Evolutionary conservation across 2,797 vertebrate species (phyloP).

Genomic region (Acanthurus lineatus): DNA sequence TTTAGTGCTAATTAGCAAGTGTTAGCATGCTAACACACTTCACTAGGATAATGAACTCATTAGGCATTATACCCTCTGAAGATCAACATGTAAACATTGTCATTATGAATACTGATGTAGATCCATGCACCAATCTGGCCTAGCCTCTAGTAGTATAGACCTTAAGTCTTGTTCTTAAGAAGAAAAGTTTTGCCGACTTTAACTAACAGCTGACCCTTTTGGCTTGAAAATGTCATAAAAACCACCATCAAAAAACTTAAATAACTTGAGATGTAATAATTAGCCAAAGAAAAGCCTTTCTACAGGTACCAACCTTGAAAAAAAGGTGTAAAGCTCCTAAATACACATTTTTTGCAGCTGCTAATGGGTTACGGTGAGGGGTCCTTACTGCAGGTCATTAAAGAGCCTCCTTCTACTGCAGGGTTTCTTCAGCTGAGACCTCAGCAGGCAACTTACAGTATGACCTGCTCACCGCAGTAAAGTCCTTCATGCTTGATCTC

Average conservation of each 20-base stretch:
- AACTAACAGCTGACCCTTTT: not conserved
- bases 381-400: constrained; percentile 62
- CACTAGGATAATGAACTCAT: no score
- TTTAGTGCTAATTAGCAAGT: not conserved
- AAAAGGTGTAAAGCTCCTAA: constrained; percentile 63
- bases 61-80: no score
- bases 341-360: constrained; percentile 61
- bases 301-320: constrained; percentile 36
- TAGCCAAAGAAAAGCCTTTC: constrained; percentile 61
- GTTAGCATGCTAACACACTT: not conserved
- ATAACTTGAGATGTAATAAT: constrained; percentile 60
- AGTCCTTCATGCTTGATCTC: constrained; percentile 54
- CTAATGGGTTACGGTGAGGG: constrained; percentile 57
- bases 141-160: no score
- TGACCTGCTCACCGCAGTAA: constrained; percentile 52
- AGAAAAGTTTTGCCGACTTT: constrained; percentile 8
- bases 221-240: constrained; percentile 10
- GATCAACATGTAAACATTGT: not conserved
- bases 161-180: not conserved
- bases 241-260: constrained; percentile 29
- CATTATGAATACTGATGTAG: not conserved
- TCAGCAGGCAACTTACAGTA: not conserved
- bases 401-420: constrained; percentile 25
- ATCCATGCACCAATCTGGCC: not conserved
- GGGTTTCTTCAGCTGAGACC: constrained; percentile 27